These are phyloP conservation scores for Cephus sareptanus DNA, from an alignment of 2,888 invertebrate genomes.

Conservation along the genomic window DNA sequence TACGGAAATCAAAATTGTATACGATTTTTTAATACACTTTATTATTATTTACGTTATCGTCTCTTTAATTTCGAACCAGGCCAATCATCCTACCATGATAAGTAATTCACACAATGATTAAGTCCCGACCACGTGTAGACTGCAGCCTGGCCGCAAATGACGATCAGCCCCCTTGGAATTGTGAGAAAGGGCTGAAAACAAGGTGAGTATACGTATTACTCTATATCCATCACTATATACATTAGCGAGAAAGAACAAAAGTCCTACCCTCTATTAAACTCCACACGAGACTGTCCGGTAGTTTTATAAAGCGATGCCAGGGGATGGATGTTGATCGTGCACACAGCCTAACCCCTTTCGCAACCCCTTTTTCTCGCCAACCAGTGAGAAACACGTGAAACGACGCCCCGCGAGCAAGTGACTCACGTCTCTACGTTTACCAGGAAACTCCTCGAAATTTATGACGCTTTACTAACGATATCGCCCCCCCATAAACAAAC, in stretches of 20 bases:
- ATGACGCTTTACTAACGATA: slow-evolving; percentile 20
- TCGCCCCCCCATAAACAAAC: slow-evolving; percentile 52
- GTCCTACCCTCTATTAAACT: background rate
- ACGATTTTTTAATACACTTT: slow-evolving; percentile 64
- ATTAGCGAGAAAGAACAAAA: background rate
- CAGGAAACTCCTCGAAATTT: slow-evolving; percentile 23
- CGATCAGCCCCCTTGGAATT: background rate
- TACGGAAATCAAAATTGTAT: slow-evolving; percentile 62
- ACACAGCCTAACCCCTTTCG: slow-evolving; percentile 1
- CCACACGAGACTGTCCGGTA: background rate
- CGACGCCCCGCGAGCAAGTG: background rate
- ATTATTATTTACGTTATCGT: slow-evolving; percentile 57
- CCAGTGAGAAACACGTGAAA: background rate
- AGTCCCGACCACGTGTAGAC: background rate
- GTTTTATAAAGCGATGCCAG: background rate
- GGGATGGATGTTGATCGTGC: background rate
- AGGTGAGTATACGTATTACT: background rate
- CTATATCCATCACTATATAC: background rate
- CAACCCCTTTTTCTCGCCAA: background rate
- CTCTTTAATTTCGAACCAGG: background rate
- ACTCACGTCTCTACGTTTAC: background rate
- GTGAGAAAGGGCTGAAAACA: background rate
- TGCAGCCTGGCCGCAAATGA: background rate
- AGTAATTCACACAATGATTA: background rate
- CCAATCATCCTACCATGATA: background rate